Percentiles rank a stretch among this genome's conserved stretches.
Conservation (phyloP, 2,797 vertebrate genomes). For the Malurus splendens region DNA sequence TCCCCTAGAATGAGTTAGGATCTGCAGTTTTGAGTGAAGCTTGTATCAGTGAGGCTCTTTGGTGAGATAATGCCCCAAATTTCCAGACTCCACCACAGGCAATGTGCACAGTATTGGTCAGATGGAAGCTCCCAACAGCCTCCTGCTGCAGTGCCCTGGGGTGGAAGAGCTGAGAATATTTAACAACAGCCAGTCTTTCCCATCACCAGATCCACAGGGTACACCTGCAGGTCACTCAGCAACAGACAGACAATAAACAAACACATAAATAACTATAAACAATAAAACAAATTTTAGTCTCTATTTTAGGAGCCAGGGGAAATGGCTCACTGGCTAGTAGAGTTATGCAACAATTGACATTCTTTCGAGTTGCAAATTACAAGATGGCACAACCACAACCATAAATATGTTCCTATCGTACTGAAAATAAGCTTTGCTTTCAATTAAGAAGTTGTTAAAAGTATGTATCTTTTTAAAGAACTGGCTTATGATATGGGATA, state of each 20-base stretch:
- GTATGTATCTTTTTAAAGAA: not conserved
- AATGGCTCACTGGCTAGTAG: not conserved
- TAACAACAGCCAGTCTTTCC: not conserved
- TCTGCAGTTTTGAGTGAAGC: fast-evolving
- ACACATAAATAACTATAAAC: not conserved
- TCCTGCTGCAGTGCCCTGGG: not conserved
- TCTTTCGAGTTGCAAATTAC: not conserved
- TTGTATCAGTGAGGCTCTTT: not conserved
- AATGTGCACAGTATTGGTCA: fast-evolving
- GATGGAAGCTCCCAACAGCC: not conserved
- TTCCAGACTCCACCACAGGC: not conserved
- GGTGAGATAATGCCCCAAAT: not conserved
- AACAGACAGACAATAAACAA: not conserved
- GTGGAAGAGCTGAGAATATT: not conserved
- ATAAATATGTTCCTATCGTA: not conserved
- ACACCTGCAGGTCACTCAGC: not conserved
- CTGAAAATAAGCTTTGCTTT: conserved; percentile 11
- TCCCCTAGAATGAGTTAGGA: not conserved
- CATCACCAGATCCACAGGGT: not conserved
- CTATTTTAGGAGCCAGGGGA: not conserved
- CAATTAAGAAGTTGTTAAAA: conserved; percentile 5
- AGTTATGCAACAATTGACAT: not conserved
- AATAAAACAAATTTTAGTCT: not conserved
- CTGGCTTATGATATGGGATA: not conserved
- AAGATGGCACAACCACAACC: not conserved